These are phyloP conservation scores for Mongoloraphidia duomilia DNA, from an alignment of 2,888 invertebrate species.

Conservation along the genomic window DNA sequence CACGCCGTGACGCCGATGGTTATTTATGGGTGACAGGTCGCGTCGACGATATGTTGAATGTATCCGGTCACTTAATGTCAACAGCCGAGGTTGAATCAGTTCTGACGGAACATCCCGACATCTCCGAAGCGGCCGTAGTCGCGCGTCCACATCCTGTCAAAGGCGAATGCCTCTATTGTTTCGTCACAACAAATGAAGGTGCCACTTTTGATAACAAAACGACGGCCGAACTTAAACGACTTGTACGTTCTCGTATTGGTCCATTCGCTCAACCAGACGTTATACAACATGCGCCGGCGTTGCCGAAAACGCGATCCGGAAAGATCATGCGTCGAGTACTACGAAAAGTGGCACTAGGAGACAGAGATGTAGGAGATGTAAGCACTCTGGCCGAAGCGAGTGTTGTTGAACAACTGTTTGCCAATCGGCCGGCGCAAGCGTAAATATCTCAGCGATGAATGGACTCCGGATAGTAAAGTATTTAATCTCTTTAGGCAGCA, in stretches of 20 bases:
- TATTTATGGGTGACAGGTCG: constrained; percentile 94
- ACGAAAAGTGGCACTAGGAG: constrained; percentile 82
- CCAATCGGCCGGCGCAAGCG: constrained; percentile 36
- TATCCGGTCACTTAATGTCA: constrained; percentile 94
- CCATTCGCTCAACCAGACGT: constrained; percentile 92
- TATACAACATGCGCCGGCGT: constrained; percentile 82
- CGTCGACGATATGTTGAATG: constrained; percentile 97
- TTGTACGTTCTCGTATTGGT: constrained; percentile 83
- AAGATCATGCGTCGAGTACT: constrained; percentile 96
- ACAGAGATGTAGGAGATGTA: constrained; percentile 80
- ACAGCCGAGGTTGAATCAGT: constrained; percentile 88
- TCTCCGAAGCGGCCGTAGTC: constrained; percentile 94
- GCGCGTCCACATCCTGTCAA: constrained; percentile 88
- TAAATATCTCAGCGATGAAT: too few species aligned
- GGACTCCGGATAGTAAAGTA: too few species aligned
- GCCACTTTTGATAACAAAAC: constrained; percentile 54
- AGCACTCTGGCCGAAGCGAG: constrained; percentile 86
- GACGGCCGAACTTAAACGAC: constrained; percentile 52
- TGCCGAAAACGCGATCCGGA: constrained; percentile 95
- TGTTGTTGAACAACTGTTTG: constrained; percentile 71
- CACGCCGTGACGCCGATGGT: constrained; percentile 81
- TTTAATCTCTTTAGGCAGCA: too few species aligned
- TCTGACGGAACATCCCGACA: constrained; percentile 57
- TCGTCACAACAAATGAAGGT: constrained; percentile 79
- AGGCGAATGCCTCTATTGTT: constrained; percentile 95